Conservation (phyloP, 2,797 vertebrate genomes). For the Sciaenops ocellatus region DNA sequence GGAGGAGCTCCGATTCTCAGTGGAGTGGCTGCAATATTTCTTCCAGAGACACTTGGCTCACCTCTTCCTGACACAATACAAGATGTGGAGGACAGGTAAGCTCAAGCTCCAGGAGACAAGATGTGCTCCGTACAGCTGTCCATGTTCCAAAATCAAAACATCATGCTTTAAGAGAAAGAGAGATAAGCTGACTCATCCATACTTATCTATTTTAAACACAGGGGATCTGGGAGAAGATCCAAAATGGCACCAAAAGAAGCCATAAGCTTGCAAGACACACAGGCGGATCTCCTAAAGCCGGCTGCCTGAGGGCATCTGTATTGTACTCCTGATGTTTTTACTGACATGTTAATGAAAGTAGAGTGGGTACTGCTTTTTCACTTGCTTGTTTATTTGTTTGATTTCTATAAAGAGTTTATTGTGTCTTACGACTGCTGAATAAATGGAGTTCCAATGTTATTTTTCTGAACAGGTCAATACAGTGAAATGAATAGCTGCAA, state of each 20-base stretch:
- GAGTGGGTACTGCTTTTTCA: conserved; percentile 22
- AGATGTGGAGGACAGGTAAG: conserved; percentile 88
- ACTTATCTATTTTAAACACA: conserved; percentile 60
- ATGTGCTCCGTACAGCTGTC: neutral
- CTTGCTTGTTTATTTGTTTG: conserved; percentile 25
- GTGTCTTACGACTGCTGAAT: conserved; percentile 30
- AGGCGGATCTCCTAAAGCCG: conserved; percentile 68
- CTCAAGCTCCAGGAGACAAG: neutral
- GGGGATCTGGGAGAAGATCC: conserved; percentile 60
- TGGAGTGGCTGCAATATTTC: conserved; percentile 84
- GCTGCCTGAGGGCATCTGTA: conserved; percentile 61
- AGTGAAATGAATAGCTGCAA: conserved; percentile 36
- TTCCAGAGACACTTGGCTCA: conserved; percentile 87
- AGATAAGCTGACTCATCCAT: neutral
- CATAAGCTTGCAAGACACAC: conserved; percentile 63
- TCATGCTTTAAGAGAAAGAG: neutral
- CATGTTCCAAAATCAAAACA: conserved; percentile 22
- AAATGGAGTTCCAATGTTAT: conserved; percentile 32
- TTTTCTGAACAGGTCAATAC: conserved; percentile 49
- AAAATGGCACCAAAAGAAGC: conserved; percentile 67
- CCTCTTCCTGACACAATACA: conserved; percentile 89
- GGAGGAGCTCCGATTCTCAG: conserved; percentile 86
- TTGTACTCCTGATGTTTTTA: conserved; percentile 26
- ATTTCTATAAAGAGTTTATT: conserved; percentile 40
- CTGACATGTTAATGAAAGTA: conserved; percentile 38